Conservation (phyloP, 2,797 vertebrate species). For the Dermochelys coriacea region DNA sequence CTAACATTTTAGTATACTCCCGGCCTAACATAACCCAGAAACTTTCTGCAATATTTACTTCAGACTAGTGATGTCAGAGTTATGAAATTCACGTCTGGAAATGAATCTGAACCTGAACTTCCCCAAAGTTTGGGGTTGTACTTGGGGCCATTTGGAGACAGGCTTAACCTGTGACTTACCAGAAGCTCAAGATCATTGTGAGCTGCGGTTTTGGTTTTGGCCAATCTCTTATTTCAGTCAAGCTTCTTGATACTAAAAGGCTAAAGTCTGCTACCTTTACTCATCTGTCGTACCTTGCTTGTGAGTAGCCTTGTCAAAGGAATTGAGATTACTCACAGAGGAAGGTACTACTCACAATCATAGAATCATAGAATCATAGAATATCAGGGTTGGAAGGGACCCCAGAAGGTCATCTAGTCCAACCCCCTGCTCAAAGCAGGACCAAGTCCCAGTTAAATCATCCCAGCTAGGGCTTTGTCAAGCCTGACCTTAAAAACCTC, state of each 20-base stretch:
- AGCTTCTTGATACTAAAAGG: neutral
- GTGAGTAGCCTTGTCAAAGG: neutral
- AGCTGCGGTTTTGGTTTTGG: neutral
- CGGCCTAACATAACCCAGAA: neutral
- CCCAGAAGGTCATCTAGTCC: no score
- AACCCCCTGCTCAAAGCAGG: no score
- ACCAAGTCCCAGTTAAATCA: no score
- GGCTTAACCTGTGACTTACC: neutral
- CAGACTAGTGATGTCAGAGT: neutral
- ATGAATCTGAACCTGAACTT: neutral
- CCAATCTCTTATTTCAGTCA: neutral
- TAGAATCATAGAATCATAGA: no score
- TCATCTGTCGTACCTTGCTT: neutral
- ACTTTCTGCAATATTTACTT: neutral
- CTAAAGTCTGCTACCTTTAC: neutral
- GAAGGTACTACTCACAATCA: neutral
- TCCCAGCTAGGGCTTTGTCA: no score
- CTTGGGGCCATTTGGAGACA: neutral
- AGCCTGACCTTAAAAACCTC: no score
- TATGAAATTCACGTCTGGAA: neutral
- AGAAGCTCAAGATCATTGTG: neutral
- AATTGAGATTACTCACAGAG: neutral
- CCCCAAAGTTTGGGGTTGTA: neutral
- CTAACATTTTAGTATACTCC: neutral
- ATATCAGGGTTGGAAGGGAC: no score